A percentile compares a stretch with the other conserved stretches of the same genome.
Evolutionary conservation across 1,140 invertebrate species (phyloP).

Genomic region (Euura lappo): DNA sequence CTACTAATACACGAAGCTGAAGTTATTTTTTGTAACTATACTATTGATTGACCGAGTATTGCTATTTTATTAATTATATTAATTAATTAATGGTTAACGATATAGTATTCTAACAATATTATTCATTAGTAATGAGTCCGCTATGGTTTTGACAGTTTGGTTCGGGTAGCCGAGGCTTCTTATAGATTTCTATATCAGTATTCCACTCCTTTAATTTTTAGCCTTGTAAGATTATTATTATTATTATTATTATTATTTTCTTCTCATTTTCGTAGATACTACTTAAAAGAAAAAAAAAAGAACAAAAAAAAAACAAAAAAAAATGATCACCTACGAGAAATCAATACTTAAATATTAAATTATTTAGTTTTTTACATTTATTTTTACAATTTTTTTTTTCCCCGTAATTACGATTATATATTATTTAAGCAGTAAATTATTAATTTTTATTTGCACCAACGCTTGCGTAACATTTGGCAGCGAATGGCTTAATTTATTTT

Average conservation of each 20-base stretch:
- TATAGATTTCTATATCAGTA: slow-evolving; percentile 53
- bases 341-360: slow-evolving; percentile 54
- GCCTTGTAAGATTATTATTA: slow-evolving; percentile 42
- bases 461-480: slow-evolving; percentile 42
- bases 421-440: slow-evolving; percentile 52
- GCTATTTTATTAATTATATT: slow-evolving; percentile 55
- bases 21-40: slow-evolving; percentile 59
- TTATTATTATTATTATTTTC: slow-evolving; percentile 10
- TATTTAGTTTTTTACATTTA: slow-evolving; percentile 49
- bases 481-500: slow-evolving; percentile 50
- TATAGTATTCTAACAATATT: slow-evolving; percentile 37
- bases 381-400: slow-evolving; percentile 39
- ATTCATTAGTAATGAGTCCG: slow-evolving; percentile 45
- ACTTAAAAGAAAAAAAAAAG: slow-evolving; percentile 31
- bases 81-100: slow-evolving; percentile 39
- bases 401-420: slow-evolving; percentile 26
- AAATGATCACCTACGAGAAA: slow-evolving; percentile 24
- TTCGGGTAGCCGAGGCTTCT: slow-evolving; percentile 49
- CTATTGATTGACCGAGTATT: slow-evolving; percentile 53
- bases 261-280: slow-evolving; percentile 36
- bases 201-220: slow-evolving; percentile 56
- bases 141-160: slow-evolving; percentile 41
- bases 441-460: slow-evolving; percentile 36
- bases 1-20: slow-evolving; percentile 53
- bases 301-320: too few relatives aligned